A percentile compares a stretch with the other conserved stretches of the same genome.
Evolutionary conservation across 30 jellyfish, hydroid and myxozoan species (phyloP).

Genomic region (Euphysa ruthae): DNA sequence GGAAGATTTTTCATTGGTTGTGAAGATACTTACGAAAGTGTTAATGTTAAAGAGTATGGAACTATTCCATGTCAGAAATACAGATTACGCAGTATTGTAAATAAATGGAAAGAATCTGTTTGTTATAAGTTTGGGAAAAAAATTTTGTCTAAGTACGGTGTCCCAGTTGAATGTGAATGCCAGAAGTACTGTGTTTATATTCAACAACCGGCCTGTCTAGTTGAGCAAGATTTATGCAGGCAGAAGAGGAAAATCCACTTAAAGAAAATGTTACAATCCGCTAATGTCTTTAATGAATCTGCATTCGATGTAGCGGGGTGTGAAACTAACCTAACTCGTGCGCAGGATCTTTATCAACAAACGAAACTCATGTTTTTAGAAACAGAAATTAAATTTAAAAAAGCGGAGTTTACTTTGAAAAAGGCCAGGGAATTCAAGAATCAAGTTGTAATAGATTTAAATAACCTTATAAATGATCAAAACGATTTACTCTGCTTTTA

Average conservation of each 20-base stretch:
- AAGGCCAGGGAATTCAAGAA: not conserved
- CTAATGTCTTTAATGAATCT: not conserved
- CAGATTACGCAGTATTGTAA: not conserved
- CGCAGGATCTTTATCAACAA: not conserved
- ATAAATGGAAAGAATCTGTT: conserved; percentile 9
- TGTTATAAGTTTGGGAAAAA: not conserved
- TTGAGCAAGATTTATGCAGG: not conserved
- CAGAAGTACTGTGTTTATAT: not conserved
- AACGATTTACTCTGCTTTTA: too few relatives aligned
- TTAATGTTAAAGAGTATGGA: not conserved
- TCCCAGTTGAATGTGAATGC: conserved; percentile 7
- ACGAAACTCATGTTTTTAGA: not conserved
- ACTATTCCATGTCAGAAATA: conserved; percentile 1
- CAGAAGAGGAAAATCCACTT: not conserved
- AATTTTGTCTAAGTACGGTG: not conserved
- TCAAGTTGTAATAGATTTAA: too few relatives aligned
- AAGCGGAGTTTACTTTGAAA: not conserved
- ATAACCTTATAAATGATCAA: too few relatives aligned
- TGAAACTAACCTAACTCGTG: conserved; percentile 6
- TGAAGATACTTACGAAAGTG: conserved; percentile 12
- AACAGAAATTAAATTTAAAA: not conserved
- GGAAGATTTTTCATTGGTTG: conserved; percentile 17
- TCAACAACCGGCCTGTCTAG: conserved; percentile 13
- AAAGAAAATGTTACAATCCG: not conserved
- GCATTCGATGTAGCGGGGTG: not conserved